These are phyloP conservation scores for Limnephilus auricula DNA, from an alignment of 2,888 invertebrate species.

Conservation along the genomic window DNA sequence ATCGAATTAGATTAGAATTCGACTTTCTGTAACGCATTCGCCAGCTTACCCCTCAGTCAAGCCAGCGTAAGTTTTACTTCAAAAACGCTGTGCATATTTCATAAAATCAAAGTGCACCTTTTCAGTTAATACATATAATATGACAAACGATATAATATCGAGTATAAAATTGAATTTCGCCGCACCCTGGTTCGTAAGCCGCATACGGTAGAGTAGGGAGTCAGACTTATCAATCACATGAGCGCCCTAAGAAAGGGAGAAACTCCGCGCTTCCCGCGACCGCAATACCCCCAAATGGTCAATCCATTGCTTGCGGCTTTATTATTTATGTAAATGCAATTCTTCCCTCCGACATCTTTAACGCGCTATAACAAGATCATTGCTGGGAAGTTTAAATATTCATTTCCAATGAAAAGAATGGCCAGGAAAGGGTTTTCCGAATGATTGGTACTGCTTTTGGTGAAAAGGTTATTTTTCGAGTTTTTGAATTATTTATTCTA, in stretches of 20 bases:
- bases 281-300: not conserved
- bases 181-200: not conserved
- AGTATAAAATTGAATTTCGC: not conserved
- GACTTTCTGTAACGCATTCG: too few relatives aligned
- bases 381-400: not conserved
- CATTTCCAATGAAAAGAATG: not conserved
- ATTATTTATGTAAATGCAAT: not conserved
- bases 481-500: too few relatives aligned
- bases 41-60: too few relatives aligned
- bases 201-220: not conserved
- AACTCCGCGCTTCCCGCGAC: not conserved
- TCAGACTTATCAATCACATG: not conserved
- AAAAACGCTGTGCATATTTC: too few relatives aligned
- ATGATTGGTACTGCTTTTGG: not conserved
- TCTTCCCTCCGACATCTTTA: slow-evolving; percentile 3
- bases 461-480: not conserved
- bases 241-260: not conserved
- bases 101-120: too few relatives aligned
- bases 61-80: too few relatives aligned
- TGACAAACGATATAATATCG: not conserved
- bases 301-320: not conserved
- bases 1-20: too few relatives aligned
- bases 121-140: too few relatives aligned
- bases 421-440: not conserved
- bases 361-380: not conserved